These are phyloP conservation scores for Troides aeacus DNA, from an alignment of 2,888 invertebrate species.

Conservation along the genomic window DNA sequence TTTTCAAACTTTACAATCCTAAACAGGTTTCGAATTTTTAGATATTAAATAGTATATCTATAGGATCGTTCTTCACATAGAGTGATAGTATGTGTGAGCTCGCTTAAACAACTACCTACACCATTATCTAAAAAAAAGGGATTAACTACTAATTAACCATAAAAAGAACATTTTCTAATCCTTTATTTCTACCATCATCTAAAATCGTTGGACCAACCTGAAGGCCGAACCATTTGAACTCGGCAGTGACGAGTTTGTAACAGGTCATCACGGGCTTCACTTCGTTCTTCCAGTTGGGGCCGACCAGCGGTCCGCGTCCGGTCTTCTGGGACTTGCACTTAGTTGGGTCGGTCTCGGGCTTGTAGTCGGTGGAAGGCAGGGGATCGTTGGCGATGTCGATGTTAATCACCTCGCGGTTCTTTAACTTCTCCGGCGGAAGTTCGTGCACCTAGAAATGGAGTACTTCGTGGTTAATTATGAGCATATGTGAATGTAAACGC, in stretches of 20 bases:
- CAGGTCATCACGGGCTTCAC: slow-evolving; percentile 96
- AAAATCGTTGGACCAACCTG: slow-evolving; percentile 71
- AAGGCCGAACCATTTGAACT: slow-evolving; percentile 99
- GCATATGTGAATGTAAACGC: no score
- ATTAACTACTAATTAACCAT: no score
- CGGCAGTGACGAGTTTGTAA: slow-evolving; percentile 97
- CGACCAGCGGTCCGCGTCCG: slow-evolving; percentile 93
- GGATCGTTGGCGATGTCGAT: slow-evolving; percentile 98
- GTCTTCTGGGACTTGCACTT: slow-evolving; percentile 95
- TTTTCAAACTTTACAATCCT: no score
- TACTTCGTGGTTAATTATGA: background rate
- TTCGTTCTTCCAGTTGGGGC: slow-evolving; percentile 88
- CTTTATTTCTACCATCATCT: no score
- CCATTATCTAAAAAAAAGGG: no score
- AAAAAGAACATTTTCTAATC: no score
- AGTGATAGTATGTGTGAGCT: no score
- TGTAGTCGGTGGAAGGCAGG: slow-evolving; percentile 89
- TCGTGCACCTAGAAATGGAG: slow-evolving; percentile 89
- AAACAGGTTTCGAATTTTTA: no score
- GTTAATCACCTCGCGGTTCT: slow-evolving; percentile 91
- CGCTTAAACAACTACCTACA: no score
- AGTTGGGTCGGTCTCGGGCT: slow-evolving; percentile 82
- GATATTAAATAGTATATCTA: no score
- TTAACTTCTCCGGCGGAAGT: slow-evolving; percentile 92
- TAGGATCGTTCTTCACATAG: no score